phyloP scores from a whole-genome alignment of 2,888 invertebrate genomes.

The Hyalella azteca region DNA sequence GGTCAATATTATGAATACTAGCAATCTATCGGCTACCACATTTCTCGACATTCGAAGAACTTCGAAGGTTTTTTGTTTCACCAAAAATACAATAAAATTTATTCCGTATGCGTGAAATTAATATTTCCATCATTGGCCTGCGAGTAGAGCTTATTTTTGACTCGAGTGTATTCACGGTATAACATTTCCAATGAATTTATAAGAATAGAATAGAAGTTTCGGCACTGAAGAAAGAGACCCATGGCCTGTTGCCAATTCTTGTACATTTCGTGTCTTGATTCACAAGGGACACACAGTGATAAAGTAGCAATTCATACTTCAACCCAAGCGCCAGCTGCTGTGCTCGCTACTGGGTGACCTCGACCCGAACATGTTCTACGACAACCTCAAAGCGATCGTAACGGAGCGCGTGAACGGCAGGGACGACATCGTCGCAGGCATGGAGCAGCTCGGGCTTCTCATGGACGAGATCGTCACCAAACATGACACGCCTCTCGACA shows the following conservation, averaged over 20 bases:
- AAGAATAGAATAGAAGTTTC: too few species aligned
- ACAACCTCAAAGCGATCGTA: constrained; percentile 85
- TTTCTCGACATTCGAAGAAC: too few species aligned
- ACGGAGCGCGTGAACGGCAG: constrained; percentile 76
- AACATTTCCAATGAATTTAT: constrained; percentile 20
- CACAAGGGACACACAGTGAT: too few species aligned
- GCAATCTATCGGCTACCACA: too few species aligned
- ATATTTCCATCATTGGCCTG: background rate
- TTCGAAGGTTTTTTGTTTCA: too few species aligned
- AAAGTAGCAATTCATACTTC: too few species aligned
- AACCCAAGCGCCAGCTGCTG: constrained; percentile 72
- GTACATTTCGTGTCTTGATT: too few species aligned
- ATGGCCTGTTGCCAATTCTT: too few species aligned
- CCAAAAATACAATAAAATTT: too few species aligned
- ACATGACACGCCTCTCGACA: constrained; percentile 86
- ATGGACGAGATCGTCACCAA: constrained; percentile 83
- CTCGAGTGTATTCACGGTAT: background rate
- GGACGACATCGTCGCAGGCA: constrained; percentile 70
- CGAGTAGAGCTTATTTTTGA: background rate
- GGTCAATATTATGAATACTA: too few species aligned
- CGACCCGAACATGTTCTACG: constrained; percentile 84
- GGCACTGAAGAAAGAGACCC: too few species aligned
- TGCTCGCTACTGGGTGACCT: constrained; percentile 84
- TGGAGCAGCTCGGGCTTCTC: constrained; percentile 87
- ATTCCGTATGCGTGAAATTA: too few species aligned